A percentile compares a stretch with the other conserved stretches of the same genome.
Evolutionary conservation across 1,140 invertebrate species (phyloP).

Genomic region (Bemisia tabaci): DNA sequence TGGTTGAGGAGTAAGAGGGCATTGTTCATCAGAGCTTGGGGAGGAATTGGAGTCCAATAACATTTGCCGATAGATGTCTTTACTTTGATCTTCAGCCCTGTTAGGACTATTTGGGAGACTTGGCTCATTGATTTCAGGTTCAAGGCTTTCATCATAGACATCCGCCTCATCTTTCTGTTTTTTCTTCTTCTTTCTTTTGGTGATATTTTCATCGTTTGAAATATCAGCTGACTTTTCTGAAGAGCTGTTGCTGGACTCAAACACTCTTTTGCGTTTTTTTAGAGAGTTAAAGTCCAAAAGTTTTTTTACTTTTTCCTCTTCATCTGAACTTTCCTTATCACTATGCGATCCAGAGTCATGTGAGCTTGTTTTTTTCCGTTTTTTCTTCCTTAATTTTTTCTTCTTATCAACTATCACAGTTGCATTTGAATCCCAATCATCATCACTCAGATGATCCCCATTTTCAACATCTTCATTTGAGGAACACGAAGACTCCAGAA

Average conservation of each 20-base stretch:
- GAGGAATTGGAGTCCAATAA: not conserved
- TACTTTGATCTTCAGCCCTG: not conserved
- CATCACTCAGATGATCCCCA: not conserved
- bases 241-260: not conserved
- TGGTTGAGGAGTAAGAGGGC: not conserved
- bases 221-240: not conserved
- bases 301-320: not conserved
- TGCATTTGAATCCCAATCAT: not conserved
- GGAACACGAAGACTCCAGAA: not conserved
- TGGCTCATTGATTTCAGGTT: no score
- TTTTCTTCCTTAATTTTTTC: not conserved
- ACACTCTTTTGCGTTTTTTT: not conserved
- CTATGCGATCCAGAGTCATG: not conserved
- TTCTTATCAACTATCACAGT: not conserved
- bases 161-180: not conserved
- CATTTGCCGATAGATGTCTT: not conserved
- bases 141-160: not conserved
- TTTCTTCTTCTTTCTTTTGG: not conserved
- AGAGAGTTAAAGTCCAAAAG: not conserved
- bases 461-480: not conserved
- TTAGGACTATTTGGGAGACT: not conserved
- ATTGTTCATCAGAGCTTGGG: no score
- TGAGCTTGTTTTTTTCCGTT: not conserved
- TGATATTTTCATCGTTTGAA: not conserved
- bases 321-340: not conserved